Base-by-base conservation (phyloP, 2,888 invertebrate genomes). In the Cephus pulcher region DNA sequence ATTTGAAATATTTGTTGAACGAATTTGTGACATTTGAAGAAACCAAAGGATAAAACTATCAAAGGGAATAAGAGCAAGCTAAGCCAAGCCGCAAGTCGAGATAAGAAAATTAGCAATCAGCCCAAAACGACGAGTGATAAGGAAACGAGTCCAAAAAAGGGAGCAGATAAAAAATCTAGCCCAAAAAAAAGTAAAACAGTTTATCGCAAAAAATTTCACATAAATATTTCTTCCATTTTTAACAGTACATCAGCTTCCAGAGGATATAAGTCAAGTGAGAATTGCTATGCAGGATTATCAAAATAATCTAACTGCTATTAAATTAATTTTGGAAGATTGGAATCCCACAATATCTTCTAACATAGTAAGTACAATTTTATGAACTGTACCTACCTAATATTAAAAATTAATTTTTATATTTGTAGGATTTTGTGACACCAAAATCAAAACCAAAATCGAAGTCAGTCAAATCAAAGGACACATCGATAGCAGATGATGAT, bases 321-420 rank as follows among this genome's bases (percentile, higher is more conserved):
- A 85, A 32, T 78, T 82, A 9, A 70, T 86, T 3, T 79, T 88
- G 30, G 75, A 71, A 1, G 80, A 81, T 74, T 86, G 86, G 87
- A 81, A 88, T 81, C 80, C 82, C 0, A 35, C 75, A 11, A 79
- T 37, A 32, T 9, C 23, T 56, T 56, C 56, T 23, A 56, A 6
- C 1, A 23, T 23, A 23, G 56, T 56, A 9, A 56, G 56, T 23
- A 56, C 2, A 23, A 56, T 23, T 56, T 56, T 56, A 23, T 23
- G 23, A 56, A 56, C 23, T 15, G 9, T 9, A 56, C 56, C 9
- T 9, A 56, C 56, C 9, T 56, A 9, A 23, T 23, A 9, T 56
- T 9, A 56, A 56, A 56, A 23, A 56, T 23, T 23, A 56, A 56
- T 56, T 9, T 56, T 56, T 9, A 56, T 23, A 15, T 9, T 56